phyloP scores from a whole-genome alignment of 2,888 invertebrate species.

The Caenorhabditis wallacei region DNA sequence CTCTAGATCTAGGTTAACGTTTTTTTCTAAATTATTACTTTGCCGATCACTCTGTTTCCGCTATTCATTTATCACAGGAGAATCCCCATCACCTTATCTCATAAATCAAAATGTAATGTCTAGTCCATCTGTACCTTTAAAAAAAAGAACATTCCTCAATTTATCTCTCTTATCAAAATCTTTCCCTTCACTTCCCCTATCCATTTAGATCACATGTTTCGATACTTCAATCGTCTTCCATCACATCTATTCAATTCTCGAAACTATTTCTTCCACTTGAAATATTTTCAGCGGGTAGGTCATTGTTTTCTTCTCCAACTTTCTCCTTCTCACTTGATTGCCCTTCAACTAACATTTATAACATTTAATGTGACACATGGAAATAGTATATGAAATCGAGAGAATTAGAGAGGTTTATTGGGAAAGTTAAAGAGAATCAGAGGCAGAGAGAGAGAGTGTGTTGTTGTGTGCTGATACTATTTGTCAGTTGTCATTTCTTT shows the following conservation, averaged over 20 bases:
- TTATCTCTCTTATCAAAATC: no score
- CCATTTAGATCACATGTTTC: conserved; percentile 11
- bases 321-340: neutral
- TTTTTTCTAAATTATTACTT: no score
- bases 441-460: conserved; percentile 19
- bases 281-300: conserved; percentile 27
- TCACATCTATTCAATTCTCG: conserved; percentile 7
- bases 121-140: no score
- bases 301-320: neutral
- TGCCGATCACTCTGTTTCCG: no score
- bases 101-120: no score
- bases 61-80: no score
- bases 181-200: no score
- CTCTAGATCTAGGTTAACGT: no score
- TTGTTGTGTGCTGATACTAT: conserved; percentile 33
- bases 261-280: neutral
- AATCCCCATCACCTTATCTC: neutral
- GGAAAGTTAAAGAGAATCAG: conserved; percentile 8
- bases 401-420: conserved; percentile 20
- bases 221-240: neutral
- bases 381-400: conserved; percentile 15
- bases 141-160: no score
- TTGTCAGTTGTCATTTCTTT: conserved; percentile 33
- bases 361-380: conserved; percentile 21
- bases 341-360: conserved; percentile 20